Evolutionary conservation across 1,140 invertebrate genomes (phyloP).

Genomic region (Parapsyche elsis): DNA sequence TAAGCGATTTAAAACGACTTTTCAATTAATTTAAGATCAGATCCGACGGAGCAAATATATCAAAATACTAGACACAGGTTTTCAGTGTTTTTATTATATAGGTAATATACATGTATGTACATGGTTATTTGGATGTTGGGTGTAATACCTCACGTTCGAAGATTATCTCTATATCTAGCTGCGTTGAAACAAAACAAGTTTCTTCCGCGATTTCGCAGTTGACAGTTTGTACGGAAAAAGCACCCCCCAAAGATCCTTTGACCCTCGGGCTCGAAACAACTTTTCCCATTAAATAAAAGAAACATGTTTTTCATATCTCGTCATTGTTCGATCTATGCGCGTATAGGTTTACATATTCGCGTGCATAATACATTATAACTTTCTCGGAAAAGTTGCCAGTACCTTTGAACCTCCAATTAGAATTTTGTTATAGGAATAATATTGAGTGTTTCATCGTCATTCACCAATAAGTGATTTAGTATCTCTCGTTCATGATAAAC

Average conservation of each 20-base stretch:
- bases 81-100: too few relatives aligned
- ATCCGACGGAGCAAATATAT: too few relatives aligned
- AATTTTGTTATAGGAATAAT: background rate
- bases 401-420: background rate
- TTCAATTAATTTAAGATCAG: too few relatives aligned
- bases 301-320: slow-evolving; percentile 37
- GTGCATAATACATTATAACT: slow-evolving; percentile 9
- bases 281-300: slow-evolving; percentile 43
- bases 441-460: background rate
- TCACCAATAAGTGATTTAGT: background rate
- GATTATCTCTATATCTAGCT: background rate
- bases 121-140: too few relatives aligned
- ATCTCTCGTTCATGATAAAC: background rate
- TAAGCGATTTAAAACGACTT: too few relatives aligned
- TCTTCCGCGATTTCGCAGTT: slow-evolving; percentile 9
- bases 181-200: slow-evolving; percentile 13
- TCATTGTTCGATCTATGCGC: slow-evolving; percentile 4
- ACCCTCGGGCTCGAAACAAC: slow-evolving; percentile 20
- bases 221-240: slow-evolving; percentile 20
- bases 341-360: slow-evolving; percentile 4
- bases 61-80: too few relatives aligned
- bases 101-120: too few relatives aligned
- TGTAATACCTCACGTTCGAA: background rate
- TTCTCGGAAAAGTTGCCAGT: background rate
- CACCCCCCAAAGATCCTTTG: slow-evolving; percentile 3